Evolutionary conservation across 2,113 vertebrate species (phyloP).

Genomic region (Rhinopomastus cyanomelas): DNA sequence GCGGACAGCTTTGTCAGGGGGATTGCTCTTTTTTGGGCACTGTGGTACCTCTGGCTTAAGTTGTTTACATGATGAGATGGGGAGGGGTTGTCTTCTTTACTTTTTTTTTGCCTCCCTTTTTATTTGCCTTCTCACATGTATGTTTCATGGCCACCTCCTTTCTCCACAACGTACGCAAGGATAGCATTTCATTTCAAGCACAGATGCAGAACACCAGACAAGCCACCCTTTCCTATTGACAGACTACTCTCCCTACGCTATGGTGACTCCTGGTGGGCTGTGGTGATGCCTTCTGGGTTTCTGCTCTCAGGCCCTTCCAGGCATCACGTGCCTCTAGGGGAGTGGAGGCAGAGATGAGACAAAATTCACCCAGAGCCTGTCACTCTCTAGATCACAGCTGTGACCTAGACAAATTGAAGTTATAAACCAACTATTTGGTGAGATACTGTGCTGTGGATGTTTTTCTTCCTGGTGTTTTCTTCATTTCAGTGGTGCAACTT

Average conservation of each 20-base stretch:
- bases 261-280: accelerated
- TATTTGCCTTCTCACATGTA: neutral
- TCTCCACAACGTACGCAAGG: neutral
- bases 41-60: neutral
- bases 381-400: neutral
- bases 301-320: neutral
- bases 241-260: neutral
- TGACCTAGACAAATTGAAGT: neutral
- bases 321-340: neutral
- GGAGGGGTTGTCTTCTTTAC: no score
- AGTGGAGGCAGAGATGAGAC: neutral
- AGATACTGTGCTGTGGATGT: neutral
- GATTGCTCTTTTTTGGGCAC: neutral
- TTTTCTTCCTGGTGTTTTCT: neutral
- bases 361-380: neutral
- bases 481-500: neutral
- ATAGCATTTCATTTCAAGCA: neutral
- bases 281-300: neutral
- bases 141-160: neutral
- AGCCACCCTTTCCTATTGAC: neutral
- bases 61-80: neutral
- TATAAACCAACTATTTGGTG: neutral
- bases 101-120: neutral
- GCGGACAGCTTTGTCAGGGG: neutral
- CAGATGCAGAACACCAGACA: neutral